Conservation (phyloP, 2,113 vertebrate species). For the Myotis lucifugus region DNA sequence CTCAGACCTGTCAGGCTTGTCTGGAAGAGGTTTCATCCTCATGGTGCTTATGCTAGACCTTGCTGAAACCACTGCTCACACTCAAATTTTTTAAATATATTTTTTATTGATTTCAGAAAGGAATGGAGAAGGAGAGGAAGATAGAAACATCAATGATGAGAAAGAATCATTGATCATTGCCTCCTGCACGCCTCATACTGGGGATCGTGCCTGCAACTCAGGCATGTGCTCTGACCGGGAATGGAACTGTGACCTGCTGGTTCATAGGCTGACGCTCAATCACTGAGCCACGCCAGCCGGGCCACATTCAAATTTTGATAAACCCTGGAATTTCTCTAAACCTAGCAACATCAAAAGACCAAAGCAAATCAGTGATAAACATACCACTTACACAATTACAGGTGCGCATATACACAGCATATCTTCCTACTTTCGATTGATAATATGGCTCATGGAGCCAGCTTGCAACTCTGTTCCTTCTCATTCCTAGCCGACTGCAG, state of each 20-base stretch:
- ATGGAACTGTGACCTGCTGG: too few relatives aligned
- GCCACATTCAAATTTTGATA: neutral
- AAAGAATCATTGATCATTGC: too few relatives aligned
- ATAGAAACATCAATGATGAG: too few relatives aligned
- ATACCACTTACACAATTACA: neutral
- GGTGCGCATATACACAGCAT: neutral
- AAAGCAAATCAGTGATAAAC: neutral
- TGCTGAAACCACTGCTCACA: neutral
- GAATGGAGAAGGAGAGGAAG: too few relatives aligned
- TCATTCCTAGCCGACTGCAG: constrained; percentile 61
- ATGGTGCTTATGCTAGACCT: neutral
- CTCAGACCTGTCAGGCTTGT: neutral
- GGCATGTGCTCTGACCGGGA: too few relatives aligned
- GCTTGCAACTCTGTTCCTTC: constrained; percentile 1
- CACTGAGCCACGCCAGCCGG: too few relatives aligned
- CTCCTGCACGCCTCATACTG: too few relatives aligned
- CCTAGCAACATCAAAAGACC: neutral
- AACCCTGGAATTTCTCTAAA: neutral
- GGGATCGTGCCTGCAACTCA: too few relatives aligned
- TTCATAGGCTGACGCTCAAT: too few relatives aligned
- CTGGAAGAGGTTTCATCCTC: neutral
- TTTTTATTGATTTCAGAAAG: too few relatives aligned
- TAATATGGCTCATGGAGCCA: neutral
- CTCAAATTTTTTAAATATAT: neutral
- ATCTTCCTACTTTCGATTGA: neutral